These are phyloP conservation scores for Siniperca scherzeri DNA, from an alignment of 2,797 vertebrate genomes.

Conservation along the genomic window DNA sequence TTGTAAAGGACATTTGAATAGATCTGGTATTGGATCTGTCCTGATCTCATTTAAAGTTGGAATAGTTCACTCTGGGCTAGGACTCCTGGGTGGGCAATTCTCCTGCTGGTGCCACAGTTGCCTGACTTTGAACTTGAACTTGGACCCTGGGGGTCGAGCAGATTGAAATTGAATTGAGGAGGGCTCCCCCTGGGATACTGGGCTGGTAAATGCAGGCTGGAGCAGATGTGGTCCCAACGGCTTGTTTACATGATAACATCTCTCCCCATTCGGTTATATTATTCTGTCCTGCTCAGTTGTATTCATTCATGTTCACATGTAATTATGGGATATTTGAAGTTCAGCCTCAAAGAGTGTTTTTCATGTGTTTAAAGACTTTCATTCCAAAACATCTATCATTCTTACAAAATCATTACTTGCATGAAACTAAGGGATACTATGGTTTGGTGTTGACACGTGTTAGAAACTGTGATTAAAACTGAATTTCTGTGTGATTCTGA, in stretches of 20 bases:
- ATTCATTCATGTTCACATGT: constrained; percentile 39
- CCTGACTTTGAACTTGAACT: constrained; percentile 98
- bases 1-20: constrained; percentile 75
- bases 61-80: constrained; percentile 62
- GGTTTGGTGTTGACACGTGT: background rate
- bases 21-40: constrained; percentile 73
- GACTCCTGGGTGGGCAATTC: constrained; percentile 93
- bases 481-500: background rate
- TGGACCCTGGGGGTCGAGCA: constrained; percentile 82
- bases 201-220: constrained; percentile 90
- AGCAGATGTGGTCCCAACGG: constrained; percentile 67
- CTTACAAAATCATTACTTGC: constrained; percentile 20
- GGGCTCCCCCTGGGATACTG: constrained; percentile 93
- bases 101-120: constrained; percentile 90
- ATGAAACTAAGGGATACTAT: constrained; percentile 11
- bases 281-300: constrained; percentile 16
- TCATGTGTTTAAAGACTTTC: constrained; percentile 4
- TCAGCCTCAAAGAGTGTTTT: constrained; percentile 5
- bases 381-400: constrained; percentile 32
- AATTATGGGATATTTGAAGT: constrained; percentile 20
- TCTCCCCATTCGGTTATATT: constrained; percentile 36
- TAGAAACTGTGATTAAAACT: background rate
- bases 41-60: constrained; percentile 69
- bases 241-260: constrained; percentile 73
- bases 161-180: constrained; percentile 92